These are phyloP conservation scores for Acanthacorydalis orientalis DNA, from an alignment of 2,888 invertebrate genomes.

Conservation along the genomic window DNA sequence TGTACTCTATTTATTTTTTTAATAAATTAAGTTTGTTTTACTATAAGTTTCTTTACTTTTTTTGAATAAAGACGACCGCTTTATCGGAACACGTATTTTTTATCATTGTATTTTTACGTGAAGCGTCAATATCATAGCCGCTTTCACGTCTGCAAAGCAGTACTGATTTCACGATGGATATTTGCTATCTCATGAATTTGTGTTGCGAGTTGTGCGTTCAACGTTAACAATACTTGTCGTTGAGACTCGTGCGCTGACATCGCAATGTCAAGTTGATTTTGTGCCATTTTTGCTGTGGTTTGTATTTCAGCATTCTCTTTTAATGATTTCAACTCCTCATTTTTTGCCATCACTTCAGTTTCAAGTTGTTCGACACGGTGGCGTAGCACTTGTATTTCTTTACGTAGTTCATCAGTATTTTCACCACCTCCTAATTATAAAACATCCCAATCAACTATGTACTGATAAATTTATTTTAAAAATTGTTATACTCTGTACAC, in stretches of 20 bases:
- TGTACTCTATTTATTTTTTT: background rate
- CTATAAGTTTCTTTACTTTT: background rate
- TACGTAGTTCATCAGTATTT: constrained; percentile 58
- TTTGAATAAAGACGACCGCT: background rate
- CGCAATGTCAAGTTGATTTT: constrained; percentile 64
- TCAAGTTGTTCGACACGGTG: constrained; percentile 71
- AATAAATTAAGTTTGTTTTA: background rate
- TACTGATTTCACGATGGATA: constrained; percentile 68
- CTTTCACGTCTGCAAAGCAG: constrained; percentile 60
- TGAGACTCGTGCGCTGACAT: constrained; percentile 68
- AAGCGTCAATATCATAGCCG: background rate
- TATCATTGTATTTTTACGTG: too few relatives aligned
- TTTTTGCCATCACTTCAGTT: constrained; percentile 65
- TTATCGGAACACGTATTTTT: background rate
- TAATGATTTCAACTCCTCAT: constrained; percentile 56
- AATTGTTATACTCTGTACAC: background rate
- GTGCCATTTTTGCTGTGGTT: constrained; percentile 53
- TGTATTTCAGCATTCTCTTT: constrained; percentile 48
- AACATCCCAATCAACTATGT: background rate
- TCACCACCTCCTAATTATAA: constrained; percentile 36
- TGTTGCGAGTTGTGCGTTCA: constrained; percentile 68
- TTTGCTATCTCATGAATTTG: constrained; percentile 65
- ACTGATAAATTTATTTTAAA: background rate
- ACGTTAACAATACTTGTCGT: constrained; percentile 59
- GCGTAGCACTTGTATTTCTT: constrained; percentile 53